Base-by-base conservation (phyloP, 2,113 vertebrate genomes). In the Zonotrichia leucophrys region DNA sequence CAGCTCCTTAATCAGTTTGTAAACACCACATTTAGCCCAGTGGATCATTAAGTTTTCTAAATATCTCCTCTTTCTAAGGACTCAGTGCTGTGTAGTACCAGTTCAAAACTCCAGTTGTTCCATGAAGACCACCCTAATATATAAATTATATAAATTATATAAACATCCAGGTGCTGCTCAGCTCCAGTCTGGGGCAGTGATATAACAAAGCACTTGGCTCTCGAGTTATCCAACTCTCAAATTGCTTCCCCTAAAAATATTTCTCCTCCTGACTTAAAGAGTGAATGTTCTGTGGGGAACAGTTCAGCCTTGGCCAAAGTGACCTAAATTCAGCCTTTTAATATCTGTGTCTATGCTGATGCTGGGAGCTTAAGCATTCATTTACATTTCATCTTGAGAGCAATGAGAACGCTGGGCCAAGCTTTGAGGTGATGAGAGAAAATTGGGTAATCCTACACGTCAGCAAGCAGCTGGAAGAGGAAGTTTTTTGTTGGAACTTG, bases 401-500 rank as follows among this genome's bases (percentile, higher is more conserved):
- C 70, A 55, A 15, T 15, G 84, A 92, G 89, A 73, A 76, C 6
- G 14, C 63, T 50, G 50, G 78, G 90, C 95, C 90, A 83, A 24
- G 41, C 70, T 87, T 77, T 5, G 82, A 95, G 85, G 94, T 86
- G 96, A 88, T 94, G 96, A 96, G 91, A 95, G 87, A 85, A 79
- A 82, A 67, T 90, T 92, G 92, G 78, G 95, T 93, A 96, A 96
- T 66, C 72, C 44, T 15, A 7, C 70, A 93, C 72, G 68, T 96
- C 93, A 96, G 87, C 87, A 63, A 44, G 82, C 0, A 0, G 67
- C 90, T 94, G 87, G 79, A 93, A 93, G 91, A 91, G 94, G 96
- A 95, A 96, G 87, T 83, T 91, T 96, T 94, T 59, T 94, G 94
- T 96, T 95, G 85, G 27, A 90, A 95, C 95, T 96, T 96, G 95